A percentile compares a stretch with the other conserved stretches of the same genome.
Conservation (phyloP, 2,888 invertebrate species). For the Apotomis capreana region DNA sequence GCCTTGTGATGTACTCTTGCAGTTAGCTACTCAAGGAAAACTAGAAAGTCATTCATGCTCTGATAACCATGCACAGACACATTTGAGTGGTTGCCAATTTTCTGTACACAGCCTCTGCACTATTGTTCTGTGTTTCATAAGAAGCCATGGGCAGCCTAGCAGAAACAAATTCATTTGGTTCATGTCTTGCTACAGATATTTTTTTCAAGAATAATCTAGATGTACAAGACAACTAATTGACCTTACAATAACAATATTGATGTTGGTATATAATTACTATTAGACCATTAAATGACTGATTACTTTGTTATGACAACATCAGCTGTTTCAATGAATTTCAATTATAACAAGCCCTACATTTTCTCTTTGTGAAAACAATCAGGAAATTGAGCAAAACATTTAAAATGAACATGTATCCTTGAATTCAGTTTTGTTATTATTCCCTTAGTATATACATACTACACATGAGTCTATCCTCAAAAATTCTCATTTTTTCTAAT, state of each 20-base stretch:
- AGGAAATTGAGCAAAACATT: not conserved
- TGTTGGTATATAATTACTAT: not conserved
- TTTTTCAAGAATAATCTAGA: not conserved
- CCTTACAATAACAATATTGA: not conserved
- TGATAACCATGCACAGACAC: constrained; percentile 75
- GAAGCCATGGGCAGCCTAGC: constrained; percentile 64
- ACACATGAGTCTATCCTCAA: no score
- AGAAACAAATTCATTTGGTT: constrained; percentile 58
- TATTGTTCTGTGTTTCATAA: constrained; percentile 77
- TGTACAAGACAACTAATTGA: not conserved
- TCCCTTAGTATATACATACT: no score
- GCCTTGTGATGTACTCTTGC: constrained; percentile 18
- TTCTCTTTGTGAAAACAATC: not conserved
- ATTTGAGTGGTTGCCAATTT: constrained; percentile 73
- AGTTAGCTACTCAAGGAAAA: constrained; percentile 53
- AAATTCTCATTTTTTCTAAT: no score
- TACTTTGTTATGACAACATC: constrained; percentile 30
- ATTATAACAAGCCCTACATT: constrained; percentile 2
- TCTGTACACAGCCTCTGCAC: constrained; percentile 70
- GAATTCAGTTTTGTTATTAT: no score
- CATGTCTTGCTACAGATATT: constrained; percentile 27
- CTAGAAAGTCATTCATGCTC: constrained; percentile 83
- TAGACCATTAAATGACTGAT: constrained; percentile 11
- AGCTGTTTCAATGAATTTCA: constrained; percentile 23
- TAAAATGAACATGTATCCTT: no score